These are phyloP conservation scores for Salvator merianae DNA, from an alignment of 2,113 vertebrate genomes.

Conservation along the genomic window DNA sequence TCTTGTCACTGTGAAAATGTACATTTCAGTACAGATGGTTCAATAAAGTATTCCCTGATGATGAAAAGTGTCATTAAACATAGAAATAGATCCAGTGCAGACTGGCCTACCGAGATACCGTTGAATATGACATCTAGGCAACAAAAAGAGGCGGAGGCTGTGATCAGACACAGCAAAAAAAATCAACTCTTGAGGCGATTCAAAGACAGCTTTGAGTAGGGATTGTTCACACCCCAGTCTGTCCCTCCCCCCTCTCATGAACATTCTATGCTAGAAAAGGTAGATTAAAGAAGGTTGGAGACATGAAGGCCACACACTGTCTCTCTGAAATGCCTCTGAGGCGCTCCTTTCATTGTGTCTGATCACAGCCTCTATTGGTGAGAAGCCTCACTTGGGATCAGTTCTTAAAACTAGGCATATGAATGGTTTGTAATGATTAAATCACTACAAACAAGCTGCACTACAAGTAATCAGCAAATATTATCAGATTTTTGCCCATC, in stretches of 20 bases:
- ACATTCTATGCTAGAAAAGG: too few species aligned
- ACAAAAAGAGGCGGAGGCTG: slow-evolving; percentile 57
- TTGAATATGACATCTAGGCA: slow-evolving; percentile 66
- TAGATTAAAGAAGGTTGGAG: too few species aligned
- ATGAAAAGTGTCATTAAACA: slow-evolving; percentile 80
- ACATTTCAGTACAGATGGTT: slow-evolving; percentile 62
- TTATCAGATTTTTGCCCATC: slow-evolving; percentile 55
- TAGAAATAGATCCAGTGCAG: slow-evolving; percentile 76
- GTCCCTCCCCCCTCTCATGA: too few species aligned
- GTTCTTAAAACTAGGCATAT: slow-evolving; percentile 74
- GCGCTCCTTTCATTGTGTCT: too few species aligned
- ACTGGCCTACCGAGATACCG: slow-evolving; percentile 66
- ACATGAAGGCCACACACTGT: too few species aligned
- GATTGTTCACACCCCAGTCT: too few species aligned
- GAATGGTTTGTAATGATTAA: slow-evolving; percentile 75
- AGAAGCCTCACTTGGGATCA: slow-evolving; percentile 56
- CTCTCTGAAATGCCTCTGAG: too few species aligned
- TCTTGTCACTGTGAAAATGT: slow-evolving; percentile 47
- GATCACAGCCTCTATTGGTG: too few species aligned
- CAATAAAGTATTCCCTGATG: slow-evolving; percentile 59
- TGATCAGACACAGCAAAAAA: too few species aligned
- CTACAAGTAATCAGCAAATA: slow-evolving; percentile 65
- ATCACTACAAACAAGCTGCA: slow-evolving; percentile 65
- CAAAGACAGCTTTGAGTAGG: too few species aligned
- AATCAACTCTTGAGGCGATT: too few species aligned